Conservation (phyloP, 1,140 invertebrate genomes). For the Triops cancriformis region DNA sequence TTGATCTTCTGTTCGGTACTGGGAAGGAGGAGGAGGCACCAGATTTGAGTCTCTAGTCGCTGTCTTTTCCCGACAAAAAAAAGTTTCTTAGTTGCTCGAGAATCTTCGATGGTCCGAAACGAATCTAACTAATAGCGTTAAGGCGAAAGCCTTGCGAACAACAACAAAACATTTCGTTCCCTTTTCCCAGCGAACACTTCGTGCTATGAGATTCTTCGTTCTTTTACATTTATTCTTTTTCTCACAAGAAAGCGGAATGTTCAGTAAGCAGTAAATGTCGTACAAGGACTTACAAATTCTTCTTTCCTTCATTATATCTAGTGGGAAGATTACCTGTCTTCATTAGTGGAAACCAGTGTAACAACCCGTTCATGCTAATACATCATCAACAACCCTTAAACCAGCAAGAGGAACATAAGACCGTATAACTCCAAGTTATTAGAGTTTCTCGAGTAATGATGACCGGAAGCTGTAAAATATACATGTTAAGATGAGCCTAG, state of each 20-base stretch:
- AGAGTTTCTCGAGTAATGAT: neutral
- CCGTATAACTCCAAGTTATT: neutral
- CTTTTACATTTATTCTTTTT: too few relatives aligned
- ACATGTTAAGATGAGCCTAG: neutral
- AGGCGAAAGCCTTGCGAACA: too few relatives aligned
- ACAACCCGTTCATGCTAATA: neutral
- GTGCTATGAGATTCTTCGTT: too few relatives aligned
- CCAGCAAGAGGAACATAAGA: neutral
- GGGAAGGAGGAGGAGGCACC: neutral
- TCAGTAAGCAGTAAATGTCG: neutral
- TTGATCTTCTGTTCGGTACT: conserved; percentile 3
- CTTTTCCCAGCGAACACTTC: too few relatives aligned
- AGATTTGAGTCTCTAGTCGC: neutral
- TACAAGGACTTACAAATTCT: neutral
- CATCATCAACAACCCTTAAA: neutral
- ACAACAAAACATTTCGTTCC: too few relatives aligned
- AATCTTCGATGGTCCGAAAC: too few relatives aligned
- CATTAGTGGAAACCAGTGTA: neutral
- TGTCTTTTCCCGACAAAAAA: neutral
- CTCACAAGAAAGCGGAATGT: neutral
- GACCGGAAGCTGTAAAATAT: conserved; percentile 5
- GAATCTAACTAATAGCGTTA: too few relatives aligned
- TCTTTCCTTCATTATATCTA: neutral
- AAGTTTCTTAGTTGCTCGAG: neutral
- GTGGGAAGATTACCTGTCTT: neutral